Evolutionary conservation across 2,888 invertebrate species (phyloP).

Genomic region (Folsomia manolachei): DNA sequence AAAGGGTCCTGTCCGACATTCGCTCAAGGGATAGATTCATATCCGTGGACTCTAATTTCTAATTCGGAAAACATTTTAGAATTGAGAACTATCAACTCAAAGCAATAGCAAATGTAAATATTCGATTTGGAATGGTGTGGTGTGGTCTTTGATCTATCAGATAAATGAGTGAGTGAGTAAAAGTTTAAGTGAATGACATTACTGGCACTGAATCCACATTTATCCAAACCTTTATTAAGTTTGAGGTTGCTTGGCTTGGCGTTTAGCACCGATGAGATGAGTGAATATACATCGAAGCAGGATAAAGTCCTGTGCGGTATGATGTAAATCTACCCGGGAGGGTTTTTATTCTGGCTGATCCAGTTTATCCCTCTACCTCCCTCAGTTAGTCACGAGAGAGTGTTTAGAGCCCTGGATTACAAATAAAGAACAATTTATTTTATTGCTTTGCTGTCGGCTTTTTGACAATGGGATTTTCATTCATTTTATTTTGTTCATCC

Average conservation of each 20-base stretch:
- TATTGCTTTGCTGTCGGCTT: conserved; percentile 15
- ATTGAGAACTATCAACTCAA: background rate
- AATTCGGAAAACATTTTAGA: background rate
- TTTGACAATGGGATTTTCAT: conserved; percentile 15
- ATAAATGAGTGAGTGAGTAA: conserved; percentile 7
- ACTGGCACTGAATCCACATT: background rate
- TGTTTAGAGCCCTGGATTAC: background rate
- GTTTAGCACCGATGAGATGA: background rate
- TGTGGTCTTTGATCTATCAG: conserved; percentile 20
- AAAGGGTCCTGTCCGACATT: too few relatives aligned
- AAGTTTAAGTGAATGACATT: too few relatives aligned
- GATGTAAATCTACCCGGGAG: conserved; percentile 4
- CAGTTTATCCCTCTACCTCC: conserved; percentile 13
- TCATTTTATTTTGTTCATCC: background rate
- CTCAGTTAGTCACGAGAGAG: conserved; percentile 5
- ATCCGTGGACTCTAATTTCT: background rate
- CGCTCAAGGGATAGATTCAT: background rate
- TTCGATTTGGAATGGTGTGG: background rate
- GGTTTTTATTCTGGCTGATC: conserved; percentile 10
- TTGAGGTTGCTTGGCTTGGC: background rate
- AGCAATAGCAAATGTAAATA: conserved; percentile 3
- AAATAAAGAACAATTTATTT: background rate
- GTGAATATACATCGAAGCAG: background rate
- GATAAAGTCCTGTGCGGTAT: too few relatives aligned
- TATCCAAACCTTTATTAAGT: background rate